Percentiles rank a stretch among this genome's conserved stretches.
Evolutionary conservation across 1,140 invertebrate species (phyloP).

Genomic region (Brachionus rotundiformis): DNA sequence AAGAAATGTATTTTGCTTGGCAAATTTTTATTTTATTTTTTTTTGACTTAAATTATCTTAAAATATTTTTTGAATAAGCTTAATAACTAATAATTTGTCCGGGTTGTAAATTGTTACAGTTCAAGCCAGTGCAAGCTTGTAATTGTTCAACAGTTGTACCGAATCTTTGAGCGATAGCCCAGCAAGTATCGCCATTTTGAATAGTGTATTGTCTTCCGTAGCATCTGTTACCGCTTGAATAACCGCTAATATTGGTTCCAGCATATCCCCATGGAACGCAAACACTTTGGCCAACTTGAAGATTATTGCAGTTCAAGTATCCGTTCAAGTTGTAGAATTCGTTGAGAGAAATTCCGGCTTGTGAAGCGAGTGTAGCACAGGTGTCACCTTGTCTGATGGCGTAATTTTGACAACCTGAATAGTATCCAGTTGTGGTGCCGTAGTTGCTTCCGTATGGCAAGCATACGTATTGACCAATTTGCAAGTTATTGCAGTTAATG

Average conservation of each 20-base stretch:
- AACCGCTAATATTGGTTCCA: not conserved
- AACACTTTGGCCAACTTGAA: not conserved
- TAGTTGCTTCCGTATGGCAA: conserved; percentile 9
- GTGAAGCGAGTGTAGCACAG: not conserved
- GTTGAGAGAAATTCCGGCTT: not conserved
- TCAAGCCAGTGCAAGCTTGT: not conserved
- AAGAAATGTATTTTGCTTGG: too few species aligned
- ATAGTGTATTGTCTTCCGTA: not conserved
- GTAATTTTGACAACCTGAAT: conserved; percentile 26
- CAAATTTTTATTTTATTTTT: not conserved
- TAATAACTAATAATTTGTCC: conserved; percentile 18
- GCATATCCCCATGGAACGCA: not conserved
- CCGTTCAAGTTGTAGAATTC: not conserved
- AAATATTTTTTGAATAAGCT: too few species aligned
- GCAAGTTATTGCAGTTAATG: not conserved
- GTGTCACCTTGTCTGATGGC: not conserved
- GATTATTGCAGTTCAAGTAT: not conserved
- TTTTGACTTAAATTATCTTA: too few species aligned
- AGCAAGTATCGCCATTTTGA: conserved; percentile 4
- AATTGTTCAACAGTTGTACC: conserved; percentile 20
- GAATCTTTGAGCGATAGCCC: not conserved
- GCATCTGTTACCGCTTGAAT: not conserved
- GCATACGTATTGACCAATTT: not conserved
- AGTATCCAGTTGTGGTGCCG: not conserved
- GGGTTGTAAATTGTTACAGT: not conserved